phyloP scores from a whole-genome alignment of 2,888 invertebrate species.

The Nineta flava region DNA sequence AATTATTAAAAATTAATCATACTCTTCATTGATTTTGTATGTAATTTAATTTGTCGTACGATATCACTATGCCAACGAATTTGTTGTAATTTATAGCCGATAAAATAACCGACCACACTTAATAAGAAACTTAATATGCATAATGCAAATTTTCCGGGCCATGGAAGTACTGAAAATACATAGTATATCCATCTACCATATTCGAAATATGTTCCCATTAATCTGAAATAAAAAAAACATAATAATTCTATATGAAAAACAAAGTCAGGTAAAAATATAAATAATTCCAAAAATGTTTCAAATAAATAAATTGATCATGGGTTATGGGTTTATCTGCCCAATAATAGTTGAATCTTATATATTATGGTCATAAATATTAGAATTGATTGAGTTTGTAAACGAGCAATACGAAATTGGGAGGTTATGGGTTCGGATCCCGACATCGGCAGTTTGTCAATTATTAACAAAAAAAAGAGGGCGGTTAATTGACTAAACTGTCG shows the following conservation, averaged over 20 bases:
- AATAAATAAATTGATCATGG: no score
- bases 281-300: no score
- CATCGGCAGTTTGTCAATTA: no score
- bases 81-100: neutral
- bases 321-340: no score
- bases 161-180: conserved; percentile 33
- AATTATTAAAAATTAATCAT: neutral
- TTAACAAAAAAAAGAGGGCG: no score
- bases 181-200: conserved; percentile 34
- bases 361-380: no score
- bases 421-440: no score
- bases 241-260: conserved; percentile 10
- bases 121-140: neutral
- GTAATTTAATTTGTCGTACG: neutral
- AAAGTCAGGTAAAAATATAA: no score
- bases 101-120: neutral
- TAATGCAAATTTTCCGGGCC: conserved; percentile 26
- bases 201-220: conserved; percentile 30
- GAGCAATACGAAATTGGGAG: no score
- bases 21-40: neutral
- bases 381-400: no score
- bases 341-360: no score
- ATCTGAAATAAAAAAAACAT: conserved; percentile 15
- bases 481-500: no score
- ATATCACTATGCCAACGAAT: neutral